Conservation (phyloP, 2,797 vertebrate genomes). For the Setipinna tenuifilis region DNA sequence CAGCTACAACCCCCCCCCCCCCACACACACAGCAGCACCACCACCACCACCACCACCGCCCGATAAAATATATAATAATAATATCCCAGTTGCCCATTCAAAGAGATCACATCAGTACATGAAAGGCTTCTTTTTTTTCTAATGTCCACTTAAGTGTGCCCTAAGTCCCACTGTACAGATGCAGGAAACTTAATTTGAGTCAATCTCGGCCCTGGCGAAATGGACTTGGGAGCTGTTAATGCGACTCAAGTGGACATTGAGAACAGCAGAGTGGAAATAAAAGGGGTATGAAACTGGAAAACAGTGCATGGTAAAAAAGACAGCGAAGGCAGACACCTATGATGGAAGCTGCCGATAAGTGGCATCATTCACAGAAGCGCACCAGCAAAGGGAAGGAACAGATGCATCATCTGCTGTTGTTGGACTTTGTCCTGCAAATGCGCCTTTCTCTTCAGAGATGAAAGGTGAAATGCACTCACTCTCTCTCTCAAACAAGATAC, state of each 20-base stretch:
- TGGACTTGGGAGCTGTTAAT: constrained; percentile 82
- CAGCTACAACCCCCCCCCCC: constrained; percentile 58
- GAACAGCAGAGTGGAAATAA: constrained; percentile 77
- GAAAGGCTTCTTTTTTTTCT: constrained; percentile 75
- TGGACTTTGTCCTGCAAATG: background rate
- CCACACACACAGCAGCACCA: too few relatives aligned
- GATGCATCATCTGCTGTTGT: background rate
- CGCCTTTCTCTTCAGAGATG: background rate
- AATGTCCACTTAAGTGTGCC: constrained; percentile 74
- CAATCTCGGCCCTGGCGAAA: constrained; percentile 79
- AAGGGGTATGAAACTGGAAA: constrained; percentile 59
- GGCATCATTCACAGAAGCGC: background rate
- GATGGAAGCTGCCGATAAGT: constrained; percentile 14
- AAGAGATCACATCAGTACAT: constrained; percentile 79
- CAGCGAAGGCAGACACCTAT: constrained; percentile 49
- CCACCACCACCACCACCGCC: background rate
- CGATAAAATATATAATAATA: constrained; percentile 36
- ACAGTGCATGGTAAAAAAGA: constrained; percentile 48
- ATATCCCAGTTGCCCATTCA: constrained; percentile 70
- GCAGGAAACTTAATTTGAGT: constrained; percentile 83
- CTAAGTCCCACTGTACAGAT: constrained; percentile 76
- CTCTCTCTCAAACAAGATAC: background rate
- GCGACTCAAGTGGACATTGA: constrained; percentile 80
- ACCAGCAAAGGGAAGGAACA: background rate
- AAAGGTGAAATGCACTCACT: background rate